A percentile compares a stretch with the other conserved stretches of the same genome.
phyloP scores from a whole-genome alignment of 2,888 invertebrate species.

The Stegophylla sp. region DNA sequence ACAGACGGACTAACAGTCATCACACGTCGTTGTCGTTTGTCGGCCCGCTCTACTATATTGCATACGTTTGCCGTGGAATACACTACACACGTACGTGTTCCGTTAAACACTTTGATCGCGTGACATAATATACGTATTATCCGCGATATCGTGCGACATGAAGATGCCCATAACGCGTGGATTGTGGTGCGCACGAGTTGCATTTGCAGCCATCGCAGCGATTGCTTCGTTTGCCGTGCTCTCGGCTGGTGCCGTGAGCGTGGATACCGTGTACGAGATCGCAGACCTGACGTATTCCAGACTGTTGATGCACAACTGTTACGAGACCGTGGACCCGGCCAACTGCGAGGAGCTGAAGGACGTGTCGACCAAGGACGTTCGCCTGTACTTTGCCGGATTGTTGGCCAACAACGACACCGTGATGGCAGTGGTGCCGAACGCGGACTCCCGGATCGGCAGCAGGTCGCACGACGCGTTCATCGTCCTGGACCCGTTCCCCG shows the following conservation, averaged over 20 bases:
- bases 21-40: background rate
- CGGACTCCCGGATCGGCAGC: constrained; percentile 60
- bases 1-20: background rate
- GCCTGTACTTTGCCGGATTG: constrained; percentile 60
- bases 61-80: no score
- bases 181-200: background rate
- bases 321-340: constrained; percentile 42
- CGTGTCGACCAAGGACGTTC: constrained; percentile 52
- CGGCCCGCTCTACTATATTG: no score
- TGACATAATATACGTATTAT: no score
- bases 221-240: background rate
- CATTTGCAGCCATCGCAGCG: no score
- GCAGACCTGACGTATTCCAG: constrained; percentile 42
- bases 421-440: constrained; percentile 61
- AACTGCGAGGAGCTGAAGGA: no score
- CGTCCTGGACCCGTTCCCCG: constrained; percentile 66
- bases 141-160: no score
- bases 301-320: constrained; percentile 43
- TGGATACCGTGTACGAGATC: constrained; percentile 26
- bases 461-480: constrained; percentile 63
- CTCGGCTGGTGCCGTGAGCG: background rate
- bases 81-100: no score
- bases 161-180: no score
- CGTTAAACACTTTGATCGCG: no score
- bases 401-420: constrained; percentile 60